Evolutionary conservation across 2,797 vertebrate species (phyloP), one percentile per base, ranked within the genome.

Genomic region (Cichlasoma orientale): DNA sequence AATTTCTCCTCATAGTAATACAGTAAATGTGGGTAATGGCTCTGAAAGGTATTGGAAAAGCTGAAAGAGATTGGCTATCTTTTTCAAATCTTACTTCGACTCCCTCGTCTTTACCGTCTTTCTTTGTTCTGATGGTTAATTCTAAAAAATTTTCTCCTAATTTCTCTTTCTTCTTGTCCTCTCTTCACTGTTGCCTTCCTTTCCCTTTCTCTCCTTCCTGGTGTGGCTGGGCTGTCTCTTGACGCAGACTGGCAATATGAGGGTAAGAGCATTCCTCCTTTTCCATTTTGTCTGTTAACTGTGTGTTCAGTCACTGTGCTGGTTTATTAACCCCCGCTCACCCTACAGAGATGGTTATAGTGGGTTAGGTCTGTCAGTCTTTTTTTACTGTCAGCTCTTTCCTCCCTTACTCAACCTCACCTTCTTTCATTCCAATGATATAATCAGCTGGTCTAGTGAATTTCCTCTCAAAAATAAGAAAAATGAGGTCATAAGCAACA

Each of bases 231-330:
- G 95, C 92, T 95, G 89, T 95, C 93, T 95, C 95, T 95, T 92
- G 92, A 94, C 96, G 90, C 96, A 99, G 98, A 99, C 92, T 99
- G 98, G 98, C 97, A 99, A 94, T 99, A 99, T 91, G 98, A 99
- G 95, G 98, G 98, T 99, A 98, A 99, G 98, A 95, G 55, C 72
- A 58, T 33, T 61, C 74, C 25, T 84, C 70, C 47, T 82, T 41
- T 41, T 76, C 68, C 36, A 3, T 36, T 58, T 74, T 33, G 53
- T 66, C 38, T 72, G 13, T 68, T 85, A 57, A 56, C 78, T 44
- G 36, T 79, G 74, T 86, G 80, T 86, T 86, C 84, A 80, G 72
- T 82, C 72, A 70, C 70, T 78, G 55, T 68, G 81, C 50, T 55
- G 54, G 29, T 87, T 83, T 81, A 89, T 91, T 91, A 85, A 85